A percentile compares a stretch with the other conserved stretches of the same genome.
phyloP scores from a whole-genome alignment of 2,888 invertebrate genomes.

The Urechis unicinctus region DNA sequence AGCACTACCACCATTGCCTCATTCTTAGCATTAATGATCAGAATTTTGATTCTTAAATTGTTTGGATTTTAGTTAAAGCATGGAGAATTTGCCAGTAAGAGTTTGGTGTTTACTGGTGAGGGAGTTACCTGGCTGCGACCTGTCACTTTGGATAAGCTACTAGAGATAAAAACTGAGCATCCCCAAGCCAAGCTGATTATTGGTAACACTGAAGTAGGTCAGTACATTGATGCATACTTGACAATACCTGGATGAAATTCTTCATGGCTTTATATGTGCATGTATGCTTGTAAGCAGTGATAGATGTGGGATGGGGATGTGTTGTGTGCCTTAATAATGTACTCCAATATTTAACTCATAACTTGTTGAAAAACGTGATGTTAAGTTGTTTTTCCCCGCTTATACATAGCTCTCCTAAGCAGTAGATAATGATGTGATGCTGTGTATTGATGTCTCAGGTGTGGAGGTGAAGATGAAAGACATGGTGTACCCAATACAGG shows the following conservation, averaged over 20 bases:
- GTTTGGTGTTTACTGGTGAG: slow-evolving; percentile 60
- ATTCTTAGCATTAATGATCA: slow-evolving; percentile 59
- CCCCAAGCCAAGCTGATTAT: slow-evolving; percentile 58
- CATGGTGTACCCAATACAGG: slow-evolving; percentile 69
- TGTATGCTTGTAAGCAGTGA: too few relatives aligned
- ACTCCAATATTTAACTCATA: too few relatives aligned
- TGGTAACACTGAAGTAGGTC: slow-evolving; percentile 84
- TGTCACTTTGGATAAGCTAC: slow-evolving; percentile 59
- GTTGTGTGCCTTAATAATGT: too few relatives aligned
- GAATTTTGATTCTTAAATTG: slow-evolving; percentile 12
- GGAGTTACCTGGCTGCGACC: slow-evolving; percentile 73
- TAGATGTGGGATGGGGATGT: too few relatives aligned
- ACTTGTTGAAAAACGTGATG: too few relatives aligned
- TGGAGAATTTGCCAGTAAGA: slow-evolving; percentile 57
- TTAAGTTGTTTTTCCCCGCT: too few relatives aligned
- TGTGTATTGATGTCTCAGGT: too few relatives aligned
- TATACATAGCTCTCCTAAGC: too few relatives aligned
- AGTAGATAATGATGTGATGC: too few relatives aligned
- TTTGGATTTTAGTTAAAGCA: slow-evolving; percentile 22
- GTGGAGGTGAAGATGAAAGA: slow-evolving; percentile 87
- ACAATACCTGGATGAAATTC: too few relatives aligned
- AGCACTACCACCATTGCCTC: slow-evolving; percentile 2
- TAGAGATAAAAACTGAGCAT: slow-evolving; percentile 59
- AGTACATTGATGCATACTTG: too few relatives aligned
- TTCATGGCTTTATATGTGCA: too few relatives aligned